These are phyloP conservation scores for Dermochelys coriacea DNA, from an alignment of 2,797 vertebrate species.

Conservation along the genomic window DNA sequence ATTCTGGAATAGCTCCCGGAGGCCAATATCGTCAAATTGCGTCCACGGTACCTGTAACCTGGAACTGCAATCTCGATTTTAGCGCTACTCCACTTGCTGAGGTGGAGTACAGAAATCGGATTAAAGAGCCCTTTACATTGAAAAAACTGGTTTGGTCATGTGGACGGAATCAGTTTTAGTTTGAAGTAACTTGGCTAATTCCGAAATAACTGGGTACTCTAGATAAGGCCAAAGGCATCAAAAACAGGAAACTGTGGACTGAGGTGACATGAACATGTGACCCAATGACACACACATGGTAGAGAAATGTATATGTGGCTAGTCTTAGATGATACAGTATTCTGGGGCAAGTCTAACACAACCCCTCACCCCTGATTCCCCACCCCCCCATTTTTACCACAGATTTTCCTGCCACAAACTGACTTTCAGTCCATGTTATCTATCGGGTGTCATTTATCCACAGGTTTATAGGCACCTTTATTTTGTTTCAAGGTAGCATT, in stretches of 20 bases:
- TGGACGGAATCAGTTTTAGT: too few species aligned
- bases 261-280: not conserved
- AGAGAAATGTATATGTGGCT: not conserved
- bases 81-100: too few species aligned
- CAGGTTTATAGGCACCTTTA: conserved; percentile 53
- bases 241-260: conserved; percentile 36
- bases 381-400: conserved; percentile 1
- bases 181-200: too few species aligned
- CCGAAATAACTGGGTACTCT: too few species aligned
- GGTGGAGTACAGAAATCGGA: too few species aligned
- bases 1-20: too few species aligned
- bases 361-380: not conserved
- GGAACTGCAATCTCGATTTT: too few species aligned
- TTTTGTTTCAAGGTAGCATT: conserved; percentile 37
- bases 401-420: not conserved
- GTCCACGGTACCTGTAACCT: too few species aligned
- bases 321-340: fast-evolving
- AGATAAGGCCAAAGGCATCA: not conserved
- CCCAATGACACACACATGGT: not conserved
- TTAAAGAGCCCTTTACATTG: too few species aligned
- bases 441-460: not conserved
- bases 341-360: not conserved
- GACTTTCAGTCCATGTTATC: not conserved
- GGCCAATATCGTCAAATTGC: too few species aligned
- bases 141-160: too few species aligned